A percentile compares a stretch with the other conserved stretches of the same genome.
Conservation (phyloP, 2,888 invertebrate genomes). For the Synergus gifuensis region DNA sequence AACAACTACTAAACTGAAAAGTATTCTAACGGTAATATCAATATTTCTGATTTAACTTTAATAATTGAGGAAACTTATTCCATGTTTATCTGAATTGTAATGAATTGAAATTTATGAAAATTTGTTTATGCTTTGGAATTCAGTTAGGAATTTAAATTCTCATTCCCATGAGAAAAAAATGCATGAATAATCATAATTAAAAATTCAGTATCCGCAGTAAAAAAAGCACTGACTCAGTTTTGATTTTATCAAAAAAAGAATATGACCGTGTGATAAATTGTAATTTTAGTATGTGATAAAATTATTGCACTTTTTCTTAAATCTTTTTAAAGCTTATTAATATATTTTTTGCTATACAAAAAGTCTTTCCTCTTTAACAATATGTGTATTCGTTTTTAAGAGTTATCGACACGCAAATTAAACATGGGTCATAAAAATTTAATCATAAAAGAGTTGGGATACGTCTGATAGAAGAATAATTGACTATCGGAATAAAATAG, state of each 20-base stretch:
- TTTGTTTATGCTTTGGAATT: not conserved
- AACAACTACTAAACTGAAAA: not conserved
- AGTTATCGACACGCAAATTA: not conserved
- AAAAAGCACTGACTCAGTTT: not conserved
- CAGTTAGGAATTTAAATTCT: not conserved
- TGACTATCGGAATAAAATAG: not conserved
- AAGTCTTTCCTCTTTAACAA: not conserved
- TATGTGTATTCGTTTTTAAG: not conserved
- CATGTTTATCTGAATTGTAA: not conserved
- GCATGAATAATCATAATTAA: not conserved
- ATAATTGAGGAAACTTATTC: not conserved
- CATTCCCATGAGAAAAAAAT: not conserved
- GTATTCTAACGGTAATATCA: not conserved
- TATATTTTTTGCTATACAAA: too few relatives aligned
- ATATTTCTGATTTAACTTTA: not conserved
- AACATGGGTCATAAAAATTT: constrained; percentile 14
- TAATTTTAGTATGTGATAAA: not conserved
- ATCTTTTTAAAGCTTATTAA: too few relatives aligned
- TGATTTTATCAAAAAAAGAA: not conserved
- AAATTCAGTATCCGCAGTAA: not conserved
- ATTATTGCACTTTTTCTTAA: too few relatives aligned
- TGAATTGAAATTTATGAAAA: not conserved
- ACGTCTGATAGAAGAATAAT: not conserved
- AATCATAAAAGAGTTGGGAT: not conserved
- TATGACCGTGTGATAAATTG: not conserved